These are phyloP conservation scores for Idaea biselata DNA, from an alignment of 2,888 invertebrate genomes.

Conservation along the genomic window DNA sequence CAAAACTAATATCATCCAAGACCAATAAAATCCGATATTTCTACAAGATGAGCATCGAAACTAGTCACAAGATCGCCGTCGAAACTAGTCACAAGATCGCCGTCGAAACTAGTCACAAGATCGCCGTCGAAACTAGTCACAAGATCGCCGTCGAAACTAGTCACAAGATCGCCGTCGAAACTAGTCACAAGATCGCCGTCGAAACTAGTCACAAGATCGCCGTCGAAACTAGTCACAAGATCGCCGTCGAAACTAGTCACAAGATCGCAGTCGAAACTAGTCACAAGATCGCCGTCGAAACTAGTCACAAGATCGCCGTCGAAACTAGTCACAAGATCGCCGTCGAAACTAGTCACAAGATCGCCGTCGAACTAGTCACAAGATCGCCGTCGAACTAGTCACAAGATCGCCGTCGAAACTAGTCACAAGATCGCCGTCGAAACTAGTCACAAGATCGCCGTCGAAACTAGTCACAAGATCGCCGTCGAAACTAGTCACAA, in stretches of 20 bases:
- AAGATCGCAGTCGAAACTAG: neutral
- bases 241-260: too few species aligned
- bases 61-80: neutral
- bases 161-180: too few species aligned
- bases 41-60: neutral
- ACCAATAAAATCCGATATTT: neutral
- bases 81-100: neutral
- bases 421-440: neutral
- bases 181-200: too few species aligned
- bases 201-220: too few species aligned
- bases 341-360: neutral
- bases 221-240: too few species aligned
- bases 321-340: neutral
- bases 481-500: neutral
- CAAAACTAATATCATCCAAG: neutral
- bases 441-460: neutral
- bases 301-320: neutral
- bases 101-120: neutral
- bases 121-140: neutral
- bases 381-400: too few species aligned
- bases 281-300: neutral
- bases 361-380: neutral
- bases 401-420: neutral
- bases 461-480: neutral
- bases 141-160: too few species aligned